These are phyloP conservation scores for Lepidocyrtoides sp. DNA, from an alignment of 2,888 invertebrate genomes.

Conservation along the genomic window DNA sequence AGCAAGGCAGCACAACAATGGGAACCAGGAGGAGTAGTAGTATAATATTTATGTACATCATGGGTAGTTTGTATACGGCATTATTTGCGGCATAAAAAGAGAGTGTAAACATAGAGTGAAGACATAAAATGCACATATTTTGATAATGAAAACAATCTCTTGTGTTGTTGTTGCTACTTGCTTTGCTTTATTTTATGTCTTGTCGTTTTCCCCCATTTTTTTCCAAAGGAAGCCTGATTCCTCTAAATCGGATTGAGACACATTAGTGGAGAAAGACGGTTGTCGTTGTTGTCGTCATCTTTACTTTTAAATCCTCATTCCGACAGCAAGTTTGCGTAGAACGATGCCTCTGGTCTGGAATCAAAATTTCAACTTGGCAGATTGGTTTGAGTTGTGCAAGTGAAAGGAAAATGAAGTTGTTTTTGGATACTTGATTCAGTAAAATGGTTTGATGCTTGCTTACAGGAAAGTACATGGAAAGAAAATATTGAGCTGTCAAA, in stretches of 20 bases:
- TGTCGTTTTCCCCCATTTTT: background rate
- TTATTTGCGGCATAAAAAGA: too few relatives aligned
- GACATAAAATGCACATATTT: background rate
- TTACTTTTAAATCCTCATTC: slow-evolving; percentile 38
- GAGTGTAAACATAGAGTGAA: too few relatives aligned
- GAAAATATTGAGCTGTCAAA: slow-evolving; percentile 70
- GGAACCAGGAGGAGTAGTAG: background rate
- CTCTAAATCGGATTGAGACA: slow-evolving; percentile 60
- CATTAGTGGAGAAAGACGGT: slow-evolving; percentile 57
- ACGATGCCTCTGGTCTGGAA: too few relatives aligned
- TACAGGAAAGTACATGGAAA: slow-evolving; percentile 18
- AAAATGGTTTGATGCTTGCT: slow-evolving; percentile 3
- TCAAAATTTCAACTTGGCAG: background rate
- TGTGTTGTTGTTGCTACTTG: background rate
- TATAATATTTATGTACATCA: background rate
- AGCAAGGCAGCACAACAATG: background rate
- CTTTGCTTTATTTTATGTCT: slow-evolving; percentile 13
- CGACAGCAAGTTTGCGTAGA: slow-evolving; percentile 26
- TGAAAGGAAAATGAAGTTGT: slow-evolving; percentile 46
- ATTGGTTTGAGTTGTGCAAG: slow-evolving; percentile 7
- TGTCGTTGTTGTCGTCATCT: slow-evolving; percentile 18
- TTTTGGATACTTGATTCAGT: slow-evolving; percentile 38
- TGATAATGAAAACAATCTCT: background rate
- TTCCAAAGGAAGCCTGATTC: slow-evolving; percentile 1
- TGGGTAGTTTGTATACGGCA: too few relatives aligned